A percentile compares a stretch with the other conserved stretches of the same genome.
These are phyloP conservation scores for Cylindroiulus punctatus DNA, from an alignment of 2,888 invertebrate species.

Conservation along the genomic window DNA sequence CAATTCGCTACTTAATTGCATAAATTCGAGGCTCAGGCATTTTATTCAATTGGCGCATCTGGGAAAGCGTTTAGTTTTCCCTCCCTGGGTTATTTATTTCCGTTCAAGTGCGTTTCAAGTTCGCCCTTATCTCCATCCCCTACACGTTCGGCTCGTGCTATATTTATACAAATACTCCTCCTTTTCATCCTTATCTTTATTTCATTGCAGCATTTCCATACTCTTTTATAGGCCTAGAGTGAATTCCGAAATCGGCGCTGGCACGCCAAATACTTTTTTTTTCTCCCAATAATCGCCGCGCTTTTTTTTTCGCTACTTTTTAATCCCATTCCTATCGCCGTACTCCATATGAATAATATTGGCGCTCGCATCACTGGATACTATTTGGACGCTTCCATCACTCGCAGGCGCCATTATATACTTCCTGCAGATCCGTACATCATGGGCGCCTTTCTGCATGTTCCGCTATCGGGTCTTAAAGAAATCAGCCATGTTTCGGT, in stretches of 20 bases:
- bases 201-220: conserved; percentile 29
- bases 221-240: background rate
- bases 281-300: background rate
- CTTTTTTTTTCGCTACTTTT: background rate
- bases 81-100: conserved; percentile 7
- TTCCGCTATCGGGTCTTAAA: conserved; percentile 40
- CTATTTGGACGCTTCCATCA: conserved; percentile 36
- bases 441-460: background rate
- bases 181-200: conserved; percentile 22
- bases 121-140: background rate
- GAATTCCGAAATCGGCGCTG: conserved; percentile 31
- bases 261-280: conserved; percentile 15
- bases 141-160: background rate
- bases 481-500: conserved; percentile 44
- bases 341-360: conserved; percentile 48
- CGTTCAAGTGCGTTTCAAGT: conserved; percentile 31
- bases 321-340: conserved; percentile 47
- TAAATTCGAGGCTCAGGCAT: background rate
- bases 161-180: conserved; percentile 22
- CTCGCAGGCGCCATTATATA: conserved; percentile 11
- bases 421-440: conserved; percentile 8
- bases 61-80: background rate
- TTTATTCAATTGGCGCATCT: background rate
- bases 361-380: conserved; percentile 48
- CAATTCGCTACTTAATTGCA: background rate